Evolutionary conservation across 1,140 invertebrate genomes (phyloP), one percentile per base, ranked within the genome.

Genomic region (Hylaeus anthracinus): DNA sequence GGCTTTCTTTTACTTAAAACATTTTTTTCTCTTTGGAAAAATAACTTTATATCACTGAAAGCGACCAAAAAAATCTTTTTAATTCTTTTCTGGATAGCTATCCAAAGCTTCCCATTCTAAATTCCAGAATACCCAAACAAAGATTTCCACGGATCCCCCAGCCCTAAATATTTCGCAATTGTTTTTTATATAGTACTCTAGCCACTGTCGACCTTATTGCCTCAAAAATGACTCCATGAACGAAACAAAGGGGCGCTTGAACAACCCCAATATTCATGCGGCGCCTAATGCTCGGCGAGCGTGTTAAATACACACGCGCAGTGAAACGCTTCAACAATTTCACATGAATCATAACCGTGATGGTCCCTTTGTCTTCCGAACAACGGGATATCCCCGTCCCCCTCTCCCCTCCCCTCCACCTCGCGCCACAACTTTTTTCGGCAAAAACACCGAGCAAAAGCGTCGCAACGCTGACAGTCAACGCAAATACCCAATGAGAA

Each of bases 401-500:
- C 26, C 26, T n/a, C 26, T 26, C 26, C 26, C 26, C 26, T 0
- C 26, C 26, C 26, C 26, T n/a, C 26, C 26, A 26, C 26, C 6
- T 48, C 58, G n/a, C 48, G 5, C 56, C 45, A 12, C n/a, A 61
- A 72, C 41, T 45, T 60, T 51, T 74, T 70, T 45, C 45, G 37
- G n/a, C 15, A 56, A 63, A 63, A 84, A 58, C 37, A 45, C 60
- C 45, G 3, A 14, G 60, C 0, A 5, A 3, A 72, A 73, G 51
- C 56, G 48, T 66, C 71, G 56, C 41, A 12, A 58, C 39, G 43
- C n/a, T 53, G 53, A 77, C 72, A 56, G 51, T 56, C 53, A 43
- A 65, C 51, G 63, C 67, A 81, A 72, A 83, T 79, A 56, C 41
- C 55, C 72, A 67, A 69, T 69, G 82, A 72, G 63, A 81, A 85